phyloP scores from a whole-genome alignment of 2,113 vertebrate genomes.

The Acanthisitta chloris region DNA sequence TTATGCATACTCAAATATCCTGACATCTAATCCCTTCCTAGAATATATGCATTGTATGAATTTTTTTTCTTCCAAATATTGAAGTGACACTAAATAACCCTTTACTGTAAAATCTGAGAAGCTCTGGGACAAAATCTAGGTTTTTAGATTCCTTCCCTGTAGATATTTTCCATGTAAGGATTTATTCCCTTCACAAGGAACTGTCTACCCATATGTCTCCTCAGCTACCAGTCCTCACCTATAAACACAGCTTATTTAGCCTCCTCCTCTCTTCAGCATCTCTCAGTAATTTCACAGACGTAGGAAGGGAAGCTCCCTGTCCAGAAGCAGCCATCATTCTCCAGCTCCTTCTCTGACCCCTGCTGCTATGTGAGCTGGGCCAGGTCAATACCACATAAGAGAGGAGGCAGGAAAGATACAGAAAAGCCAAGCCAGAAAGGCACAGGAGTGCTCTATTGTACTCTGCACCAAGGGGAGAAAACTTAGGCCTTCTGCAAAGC shows the following conservation, averaged over 20 bases:
- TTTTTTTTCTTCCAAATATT: not conserved
- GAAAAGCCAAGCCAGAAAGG: not conserved
- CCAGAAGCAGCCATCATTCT: not conserved
- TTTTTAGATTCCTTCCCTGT: not conserved
- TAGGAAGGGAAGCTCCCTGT: not conserved
- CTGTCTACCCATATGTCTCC: not conserved
- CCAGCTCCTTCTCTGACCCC: accelerated
- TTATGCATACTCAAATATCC: not conserved
- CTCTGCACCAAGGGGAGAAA: not conserved
- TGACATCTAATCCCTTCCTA: not conserved
- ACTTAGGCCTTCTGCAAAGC: not conserved
- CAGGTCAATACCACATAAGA: not conserved
- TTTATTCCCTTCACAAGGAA: not conserved
- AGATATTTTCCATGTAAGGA: not conserved
- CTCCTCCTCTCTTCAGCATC: not conserved
- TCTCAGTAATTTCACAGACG: not conserved
- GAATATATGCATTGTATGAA: not conserved
- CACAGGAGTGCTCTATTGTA: not conserved
- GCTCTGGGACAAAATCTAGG: not conserved
- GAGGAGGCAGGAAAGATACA: not conserved
- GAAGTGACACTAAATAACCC: not conserved
- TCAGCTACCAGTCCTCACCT: not conserved
- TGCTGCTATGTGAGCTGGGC: not conserved
- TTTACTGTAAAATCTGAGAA: not conserved
- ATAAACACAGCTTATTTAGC: not conserved